Evolutionary conservation across 2,797 vertebrate genomes (phyloP).

Genomic region (Brachymystax lenok): DNA sequence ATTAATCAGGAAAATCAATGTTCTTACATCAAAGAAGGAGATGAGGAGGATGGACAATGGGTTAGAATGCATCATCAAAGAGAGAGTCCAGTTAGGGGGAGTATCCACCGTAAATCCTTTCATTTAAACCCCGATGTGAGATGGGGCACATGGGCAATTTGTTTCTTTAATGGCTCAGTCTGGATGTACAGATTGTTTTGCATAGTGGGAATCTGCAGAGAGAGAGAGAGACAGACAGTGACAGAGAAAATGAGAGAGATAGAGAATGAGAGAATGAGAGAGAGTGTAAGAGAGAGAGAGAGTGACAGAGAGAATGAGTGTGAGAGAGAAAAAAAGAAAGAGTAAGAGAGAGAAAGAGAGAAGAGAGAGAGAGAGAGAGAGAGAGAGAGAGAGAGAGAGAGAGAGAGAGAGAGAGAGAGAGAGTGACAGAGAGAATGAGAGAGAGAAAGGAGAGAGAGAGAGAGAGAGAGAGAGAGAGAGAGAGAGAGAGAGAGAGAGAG

Average conservation of each 20-base stretch:
- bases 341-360: too few relatives aligned
- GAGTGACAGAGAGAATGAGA: accelerated
- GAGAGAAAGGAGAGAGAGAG: too few relatives aligned
- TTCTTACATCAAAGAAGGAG: constrained; percentile 77
- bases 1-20: constrained; percentile 82
- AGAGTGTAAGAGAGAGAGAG: too few relatives aligned
- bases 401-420: too few relatives aligned
- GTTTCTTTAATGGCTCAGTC: constrained; percentile 78
- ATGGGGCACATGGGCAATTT: constrained; percentile 76
- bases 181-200: constrained; percentile 76
- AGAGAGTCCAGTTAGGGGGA: constrained; percentile 59
- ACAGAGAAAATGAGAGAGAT: too few relatives aligned
- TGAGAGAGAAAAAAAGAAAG: too few relatives aligned
- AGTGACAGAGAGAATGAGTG: too few relatives aligned
- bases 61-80: constrained; percentile 81
- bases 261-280: too few relatives aligned
- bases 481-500: constrained; percentile 18
- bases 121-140: constrained; percentile 75
- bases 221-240: too few relatives aligned
- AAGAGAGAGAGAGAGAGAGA: too few relatives aligned
- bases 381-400: too few relatives aligned
- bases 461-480: background rate
- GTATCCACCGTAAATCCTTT: constrained; percentile 75
- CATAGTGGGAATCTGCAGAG: constrained; percentile 65
- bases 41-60: constrained; percentile 63